Evolutionary conservation across 1,140 invertebrate species (phyloP), one percentile per base, ranked within the genome.

Genomic region (Agrypnia vestita): DNA sequence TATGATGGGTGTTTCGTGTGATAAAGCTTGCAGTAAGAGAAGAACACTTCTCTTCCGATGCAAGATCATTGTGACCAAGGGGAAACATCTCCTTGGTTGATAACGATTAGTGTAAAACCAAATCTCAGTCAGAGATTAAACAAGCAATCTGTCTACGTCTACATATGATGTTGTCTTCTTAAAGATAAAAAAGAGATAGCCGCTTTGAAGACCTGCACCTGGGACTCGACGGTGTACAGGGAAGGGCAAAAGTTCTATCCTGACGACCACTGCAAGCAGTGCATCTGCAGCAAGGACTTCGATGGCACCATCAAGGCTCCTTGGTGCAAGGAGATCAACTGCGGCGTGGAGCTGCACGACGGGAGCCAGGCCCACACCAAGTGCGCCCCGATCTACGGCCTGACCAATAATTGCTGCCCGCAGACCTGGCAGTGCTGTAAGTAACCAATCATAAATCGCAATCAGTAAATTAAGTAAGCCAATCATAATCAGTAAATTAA

Each of bases 381-480:
- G 11, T 91, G 90, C 78, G 87, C 87, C 0, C 90, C 90, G 3
- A 84, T 90, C 0, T 91, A 89, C 79, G 83, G 84, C 44, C 85
- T 85, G 0, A 85, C 84, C 67, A 82, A 64, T 47, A 84, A 84
- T 25, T 86, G 86, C 67, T 91, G 90, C 67, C 89, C 89, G 4
- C 88, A 90, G 51, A 85, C 84, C 43, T 91, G 89, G 80, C 81
- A 87, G 69, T 91, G 90, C 80, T 86, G 89, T 90, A 86, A 90
- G 88, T 88, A 43, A 10, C 44, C 44, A 56, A 56, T 35, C 25
- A n/a, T n/a, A n/a, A n/a, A n/a, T n/a, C n/a, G n/a, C n/a, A n/a
- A n/a, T n/a, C n/a, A n/a, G n/a, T n/a, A n/a, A n/a, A n/a, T n/a
- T n/a, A n/a, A n/a, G n/a, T n/a, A n/a, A n/a, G n/a, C n/a, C n/a